Evolutionary conservation across 2,888 invertebrate species (phyloP).

Genomic region (Coelogynopora nodosa): DNA sequence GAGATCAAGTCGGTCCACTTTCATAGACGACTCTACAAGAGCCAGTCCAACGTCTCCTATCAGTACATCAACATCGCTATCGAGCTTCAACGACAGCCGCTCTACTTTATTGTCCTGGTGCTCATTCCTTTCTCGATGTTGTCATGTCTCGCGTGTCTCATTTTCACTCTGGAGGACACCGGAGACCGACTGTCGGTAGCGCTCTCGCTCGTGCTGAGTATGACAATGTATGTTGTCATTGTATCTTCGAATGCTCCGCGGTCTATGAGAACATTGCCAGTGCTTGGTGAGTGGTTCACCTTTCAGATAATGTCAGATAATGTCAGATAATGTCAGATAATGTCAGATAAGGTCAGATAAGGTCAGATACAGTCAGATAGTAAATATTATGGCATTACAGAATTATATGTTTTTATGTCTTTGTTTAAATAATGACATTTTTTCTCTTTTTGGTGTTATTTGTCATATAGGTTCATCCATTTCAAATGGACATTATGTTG

Average conservation of each 20-base stretch:
- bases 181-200: constrained; percentile 45
- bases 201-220: constrained; percentile 41
- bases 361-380: too few relatives aligned
- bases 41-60: constrained; percentile 40
- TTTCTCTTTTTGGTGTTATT: too few relatives aligned
- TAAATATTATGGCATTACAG: too few relatives aligned
- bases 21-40: constrained; percentile 25
- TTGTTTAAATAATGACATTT: too few relatives aligned
- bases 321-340: too few relatives aligned
- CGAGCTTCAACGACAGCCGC: constrained; percentile 40
- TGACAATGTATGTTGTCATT: constrained; percentile 47
- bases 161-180: constrained; percentile 43
- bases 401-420: too few relatives aligned
- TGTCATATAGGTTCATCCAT: too few relatives aligned
- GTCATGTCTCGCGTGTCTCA: constrained; percentile 43
- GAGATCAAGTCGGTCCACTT: constrained; percentile 35
- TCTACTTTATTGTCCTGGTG: constrained; percentile 44
- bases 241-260: constrained; percentile 45
- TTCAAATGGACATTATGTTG: too few relatives aligned
- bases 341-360: too few relatives aligned
- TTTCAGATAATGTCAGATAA: too few relatives aligned
- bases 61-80: constrained; percentile 44
- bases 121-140: constrained; percentile 45
- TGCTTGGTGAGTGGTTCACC: constrained; percentile 46
- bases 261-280: constrained; percentile 44